Percentiles rank a stretch among this genome's conserved stretches.
Conservation (phyloP, 1,140 invertebrate genomes). For the Microplitis mediator region DNA sequence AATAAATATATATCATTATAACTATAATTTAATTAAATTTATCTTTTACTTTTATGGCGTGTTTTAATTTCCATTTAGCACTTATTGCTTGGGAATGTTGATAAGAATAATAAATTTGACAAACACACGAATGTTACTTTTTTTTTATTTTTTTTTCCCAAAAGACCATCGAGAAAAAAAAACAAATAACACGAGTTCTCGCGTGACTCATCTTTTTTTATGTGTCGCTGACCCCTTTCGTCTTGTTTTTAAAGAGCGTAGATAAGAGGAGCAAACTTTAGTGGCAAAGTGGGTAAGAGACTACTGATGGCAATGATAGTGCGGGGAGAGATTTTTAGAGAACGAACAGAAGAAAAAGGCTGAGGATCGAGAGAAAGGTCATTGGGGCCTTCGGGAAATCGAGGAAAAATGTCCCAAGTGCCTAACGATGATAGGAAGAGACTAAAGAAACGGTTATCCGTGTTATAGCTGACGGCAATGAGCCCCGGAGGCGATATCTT, state of each 20-base stretch:
- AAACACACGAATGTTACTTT: too few relatives aligned
- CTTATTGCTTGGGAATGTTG: too few relatives aligned
- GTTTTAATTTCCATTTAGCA: too few relatives aligned
- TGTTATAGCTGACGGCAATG: neutral
- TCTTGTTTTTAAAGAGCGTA: neutral
- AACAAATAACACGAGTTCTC: neutral
- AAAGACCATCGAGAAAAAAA: neutral
- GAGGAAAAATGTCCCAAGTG: conserved; percentile 11
- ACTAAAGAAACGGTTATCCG: neutral
- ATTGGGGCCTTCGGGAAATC: conserved; percentile 14
- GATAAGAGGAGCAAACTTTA: conserved; percentile 15
- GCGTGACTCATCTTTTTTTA: conserved; percentile 8
- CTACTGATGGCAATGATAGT: too few relatives aligned
- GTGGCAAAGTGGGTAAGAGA: neutral
- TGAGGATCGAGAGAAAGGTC: neutral
- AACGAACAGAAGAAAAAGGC: neutral
- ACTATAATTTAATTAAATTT: too few relatives aligned
- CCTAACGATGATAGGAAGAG: neutral
- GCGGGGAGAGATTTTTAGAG: too few relatives aligned
- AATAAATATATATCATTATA: too few relatives aligned
- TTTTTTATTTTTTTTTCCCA: neutral
- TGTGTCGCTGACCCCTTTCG: conserved; percentile 10
- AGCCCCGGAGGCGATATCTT: conserved; percentile 13
- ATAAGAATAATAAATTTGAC: too few relatives aligned
- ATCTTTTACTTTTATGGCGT: too few relatives aligned